Evolutionary conservation across 2,113 vertebrate species (phyloP).

Genomic region (Psilopogon haemacephalus): DNA sequence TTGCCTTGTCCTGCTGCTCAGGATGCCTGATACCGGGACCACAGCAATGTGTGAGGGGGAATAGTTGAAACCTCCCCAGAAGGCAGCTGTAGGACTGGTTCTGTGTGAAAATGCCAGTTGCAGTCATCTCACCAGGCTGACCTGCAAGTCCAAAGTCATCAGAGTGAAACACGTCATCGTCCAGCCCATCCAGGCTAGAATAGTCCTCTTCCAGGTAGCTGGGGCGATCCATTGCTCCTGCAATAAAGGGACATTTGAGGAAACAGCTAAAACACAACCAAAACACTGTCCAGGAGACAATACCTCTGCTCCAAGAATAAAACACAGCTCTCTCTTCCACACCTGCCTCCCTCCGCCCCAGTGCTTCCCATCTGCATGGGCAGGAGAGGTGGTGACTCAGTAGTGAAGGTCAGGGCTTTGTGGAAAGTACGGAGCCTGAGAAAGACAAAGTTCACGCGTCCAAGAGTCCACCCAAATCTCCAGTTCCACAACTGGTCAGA

Average conservation of each 20-base stretch:
- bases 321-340: not conserved
- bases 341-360: not conserved
- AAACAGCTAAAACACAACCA: conserved; percentile 30
- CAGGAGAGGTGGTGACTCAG: not conserved
- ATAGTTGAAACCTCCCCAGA: conserved; percentile 79
- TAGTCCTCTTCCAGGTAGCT: conserved; percentile 76
- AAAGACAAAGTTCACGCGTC: not conserved
- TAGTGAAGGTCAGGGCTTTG: not conserved
- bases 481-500: not conserved
- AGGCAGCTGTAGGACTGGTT: conserved; percentile 79
- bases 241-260: conserved; percentile 47
- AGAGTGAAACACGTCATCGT: conserved; percentile 83
- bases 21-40: conserved; percentile 77
- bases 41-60: conserved; percentile 82
- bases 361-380: not conserved
- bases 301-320: not conserved
- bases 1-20: conserved; percentile 83
- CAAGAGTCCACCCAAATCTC: not conserved
- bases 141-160: conserved; percentile 78
- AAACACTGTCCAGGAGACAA: conserved; percentile 19
- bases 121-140: conserved; percentile 77
- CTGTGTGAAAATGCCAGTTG: conserved; percentile 78
- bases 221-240: conserved; percentile 80
- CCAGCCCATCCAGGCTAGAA: conserved; percentile 76
- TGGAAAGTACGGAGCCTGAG: not conserved